Base-by-base conservation (phyloP, 2,797 vertebrate species). In the Gymnodraco acuticeps region DNA sequence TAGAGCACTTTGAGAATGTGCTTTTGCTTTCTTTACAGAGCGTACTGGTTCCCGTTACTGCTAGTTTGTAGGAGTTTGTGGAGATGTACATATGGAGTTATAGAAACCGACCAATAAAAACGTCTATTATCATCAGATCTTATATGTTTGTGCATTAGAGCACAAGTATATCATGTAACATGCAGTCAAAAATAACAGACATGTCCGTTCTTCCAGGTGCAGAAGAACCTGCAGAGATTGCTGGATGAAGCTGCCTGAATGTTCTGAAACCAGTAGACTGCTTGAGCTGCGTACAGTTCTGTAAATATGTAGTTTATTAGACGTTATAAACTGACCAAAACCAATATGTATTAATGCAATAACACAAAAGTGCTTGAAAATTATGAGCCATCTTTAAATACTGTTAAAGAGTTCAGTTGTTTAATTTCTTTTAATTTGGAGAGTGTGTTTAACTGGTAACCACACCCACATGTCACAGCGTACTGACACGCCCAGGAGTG, bases 151-250 rank as follows among this genome's bases (percentile, higher is more conserved):
- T 42, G 23, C 23, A 27, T 3, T 27, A 27, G 23, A 27, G 3
- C 23, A 23, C 23, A 27, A 27, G 27, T 27, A 27, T 27, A 27
- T 27, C 27, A 27, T 27, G 27, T 27, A 27, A 5, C 27, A 27
- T 27, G 12, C 23, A 51, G 8, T 51, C 4, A 14, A 0, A 0
- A 19, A 13, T 46, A 63, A 82, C 19, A 55, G 12, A n/a, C 17
- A 2, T 6, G 2, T 81, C 23, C 82, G 12, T 52, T 51, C 15
- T 65, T 81, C 3, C 85, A 95, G 95, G 94, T 95, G 56, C 93
- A 94, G 86, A 93, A 87, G 72, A 94, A 91, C 66, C 91, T 95
- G 31, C 92, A 94, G 89, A 90, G 87, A 19, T 87, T 95, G 8
- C 77, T 95, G 88, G 92, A 95, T 0, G 90, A 90, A 67, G 84